phyloP scores from a whole-genome alignment of 2,113 vertebrate genomes.

The Cynoglossus semilaevis region DNA sequence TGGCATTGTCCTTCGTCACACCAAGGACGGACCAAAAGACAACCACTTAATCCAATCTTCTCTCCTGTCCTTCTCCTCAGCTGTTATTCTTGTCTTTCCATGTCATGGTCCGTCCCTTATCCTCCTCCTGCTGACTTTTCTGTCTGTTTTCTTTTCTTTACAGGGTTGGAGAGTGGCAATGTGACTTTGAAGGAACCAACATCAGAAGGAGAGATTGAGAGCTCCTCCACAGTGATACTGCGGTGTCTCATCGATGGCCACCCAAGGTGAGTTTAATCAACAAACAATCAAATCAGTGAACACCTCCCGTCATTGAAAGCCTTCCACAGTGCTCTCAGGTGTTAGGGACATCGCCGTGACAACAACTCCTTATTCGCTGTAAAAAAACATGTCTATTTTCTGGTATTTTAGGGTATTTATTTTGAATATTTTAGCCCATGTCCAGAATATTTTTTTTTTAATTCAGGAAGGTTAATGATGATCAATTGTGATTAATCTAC shows the following conservation, averaged over 20 bases:
- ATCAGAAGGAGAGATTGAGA: constrained; percentile 84
- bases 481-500: no score
- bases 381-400: no score
- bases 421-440: no score
- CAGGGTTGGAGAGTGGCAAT: constrained; percentile 90
- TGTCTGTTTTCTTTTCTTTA: constrained; percentile 20
- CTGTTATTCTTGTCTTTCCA: background rate
- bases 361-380: no score
- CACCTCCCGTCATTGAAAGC: no score
- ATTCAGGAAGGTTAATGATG: no score
- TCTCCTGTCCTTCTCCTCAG: constrained; percentile 34
- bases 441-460: no score
- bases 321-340: no score
- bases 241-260: constrained; percentile 94
- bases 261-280: constrained; percentile 84
- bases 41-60: constrained; percentile 54
- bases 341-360: no score
- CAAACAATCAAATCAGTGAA: no score
- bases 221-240: constrained; percentile 82
- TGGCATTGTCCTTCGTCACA: constrained; percentile 20
- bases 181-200: constrained; percentile 87
- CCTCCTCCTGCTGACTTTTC: constrained; percentile 13
- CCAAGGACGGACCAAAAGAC: constrained; percentile 17
- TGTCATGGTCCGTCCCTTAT: background rate
- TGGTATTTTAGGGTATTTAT: no score